phyloP scores from a whole-genome alignment of 1,140 invertebrate species.

The Charaxes varanes region DNA sequence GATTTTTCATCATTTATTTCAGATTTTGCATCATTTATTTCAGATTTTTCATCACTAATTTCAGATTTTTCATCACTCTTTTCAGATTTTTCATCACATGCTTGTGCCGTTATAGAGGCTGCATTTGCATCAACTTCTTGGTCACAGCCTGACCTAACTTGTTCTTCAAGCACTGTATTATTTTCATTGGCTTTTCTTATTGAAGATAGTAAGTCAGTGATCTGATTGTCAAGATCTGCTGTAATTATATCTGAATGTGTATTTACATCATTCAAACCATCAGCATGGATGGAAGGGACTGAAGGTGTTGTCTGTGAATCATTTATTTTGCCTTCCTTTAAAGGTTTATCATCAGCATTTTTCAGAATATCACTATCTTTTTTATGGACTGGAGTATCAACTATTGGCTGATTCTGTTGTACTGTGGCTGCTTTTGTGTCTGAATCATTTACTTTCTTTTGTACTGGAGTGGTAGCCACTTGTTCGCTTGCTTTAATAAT shows the following conservation, averaged over 20 bases:
- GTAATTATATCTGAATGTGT: constrained; percentile 10
- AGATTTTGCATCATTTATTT: background rate
- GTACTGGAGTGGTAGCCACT: constrained; percentile 9
- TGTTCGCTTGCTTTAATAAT: constrained; percentile 33
- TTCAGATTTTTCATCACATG: background rate
- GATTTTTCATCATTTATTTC: background rate
- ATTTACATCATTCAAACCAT: no score
- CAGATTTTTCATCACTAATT: background rate
- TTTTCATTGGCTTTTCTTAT: constrained; percentile 31
- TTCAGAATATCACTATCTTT: no score
- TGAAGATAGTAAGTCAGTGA: constrained; percentile 29
- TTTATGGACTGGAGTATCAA: no score
- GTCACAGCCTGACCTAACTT: constrained; percentile 2
- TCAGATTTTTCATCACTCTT: background rate
- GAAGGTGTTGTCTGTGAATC: no score
- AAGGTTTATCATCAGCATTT: no score
- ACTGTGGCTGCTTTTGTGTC: background rate
- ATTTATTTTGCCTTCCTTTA: no score
- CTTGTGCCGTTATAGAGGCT: background rate
- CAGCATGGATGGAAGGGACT: no score
- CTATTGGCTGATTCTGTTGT: no score
- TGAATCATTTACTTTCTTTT: constrained; percentile 8
- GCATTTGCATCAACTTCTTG: constrained; percentile 3
- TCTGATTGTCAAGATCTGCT: constrained; percentile 36
- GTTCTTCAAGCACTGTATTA: background rate